A percentile compares a stretch with the other conserved stretches of the same genome.
Conservation (phyloP, 2,113 vertebrate species). For the Octodon degus region DNA sequence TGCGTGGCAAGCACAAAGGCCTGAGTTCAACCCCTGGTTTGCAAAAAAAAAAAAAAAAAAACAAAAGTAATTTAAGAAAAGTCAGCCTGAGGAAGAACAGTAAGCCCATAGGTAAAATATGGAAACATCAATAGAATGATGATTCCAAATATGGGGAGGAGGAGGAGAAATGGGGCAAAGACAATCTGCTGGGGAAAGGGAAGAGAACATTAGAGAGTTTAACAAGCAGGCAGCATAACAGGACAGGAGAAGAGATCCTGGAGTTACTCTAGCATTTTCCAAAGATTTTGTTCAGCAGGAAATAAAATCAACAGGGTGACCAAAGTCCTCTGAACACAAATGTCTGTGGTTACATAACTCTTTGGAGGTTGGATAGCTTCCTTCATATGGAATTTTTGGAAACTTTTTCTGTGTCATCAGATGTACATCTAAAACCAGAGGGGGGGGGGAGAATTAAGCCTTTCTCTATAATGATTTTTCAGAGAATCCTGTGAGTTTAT, state of each 20-base stretch:
- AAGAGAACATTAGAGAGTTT: neutral
- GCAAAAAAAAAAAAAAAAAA: too few species aligned
- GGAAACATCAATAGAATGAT: neutral
- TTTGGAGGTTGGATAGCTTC: neutral
- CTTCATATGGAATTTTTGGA: neutral
- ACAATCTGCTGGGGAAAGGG: neutral
- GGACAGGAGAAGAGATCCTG: neutral
- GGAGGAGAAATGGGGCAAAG: neutral
- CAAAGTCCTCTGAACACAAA: neutral
- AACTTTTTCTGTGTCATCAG: neutral
- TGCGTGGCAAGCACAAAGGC: too few species aligned
- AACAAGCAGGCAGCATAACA: neutral
- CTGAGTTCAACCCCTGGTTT: too few species aligned
- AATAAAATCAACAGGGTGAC: neutral
- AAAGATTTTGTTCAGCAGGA: neutral
- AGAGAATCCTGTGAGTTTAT: neutral
- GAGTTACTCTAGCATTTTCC: neutral
- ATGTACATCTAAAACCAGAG: neutral
- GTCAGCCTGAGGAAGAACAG: neutral
- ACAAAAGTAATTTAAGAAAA: neutral
- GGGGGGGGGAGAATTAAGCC: too few species aligned
- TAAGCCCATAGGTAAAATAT: neutral
- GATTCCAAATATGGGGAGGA: neutral
- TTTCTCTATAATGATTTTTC: slow-evolving; percentile 6
- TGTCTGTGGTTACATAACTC: slow-evolving; percentile 47